Evolutionary conservation across 2,888 invertebrate species (phyloP).

Genomic region (Perizoma affinitatum): DNA sequence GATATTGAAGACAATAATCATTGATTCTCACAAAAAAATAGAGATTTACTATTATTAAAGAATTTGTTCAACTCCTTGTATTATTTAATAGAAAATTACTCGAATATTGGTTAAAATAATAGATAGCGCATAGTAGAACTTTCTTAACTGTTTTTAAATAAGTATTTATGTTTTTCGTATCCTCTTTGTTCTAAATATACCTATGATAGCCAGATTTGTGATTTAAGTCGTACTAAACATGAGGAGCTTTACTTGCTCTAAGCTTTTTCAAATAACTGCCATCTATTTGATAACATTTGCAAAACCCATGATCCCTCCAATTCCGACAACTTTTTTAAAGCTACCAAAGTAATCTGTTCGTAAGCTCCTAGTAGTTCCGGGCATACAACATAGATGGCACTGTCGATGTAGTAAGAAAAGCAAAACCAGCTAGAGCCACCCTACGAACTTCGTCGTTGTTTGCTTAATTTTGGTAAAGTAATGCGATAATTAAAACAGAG

Average conservation of each 20-base stretch:
- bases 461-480: neutral
- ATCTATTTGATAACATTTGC: neutral
- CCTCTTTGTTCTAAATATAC: too few relatives aligned
- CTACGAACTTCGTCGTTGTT: neutral
- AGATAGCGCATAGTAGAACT: too few relatives aligned
- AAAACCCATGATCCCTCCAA: neutral
- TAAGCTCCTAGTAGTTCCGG: neutral
- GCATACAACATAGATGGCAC: conserved; percentile 8
- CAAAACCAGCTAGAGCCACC: neutral
- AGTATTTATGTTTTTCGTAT: too few relatives aligned
- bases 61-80: too few relatives aligned
- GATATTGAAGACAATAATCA: too few relatives aligned
- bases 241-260: too few relatives aligned
- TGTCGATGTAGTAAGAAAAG: neutral
- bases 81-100: too few relatives aligned
- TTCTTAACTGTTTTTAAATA: too few relatives aligned
- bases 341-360: neutral
- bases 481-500: neutral
- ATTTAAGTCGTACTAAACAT: neutral
- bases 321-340: neutral
- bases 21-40: too few relatives aligned
- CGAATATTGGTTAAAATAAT: too few relatives aligned
- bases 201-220: too few relatives aligned
- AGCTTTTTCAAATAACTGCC: neutral
- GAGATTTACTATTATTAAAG: too few relatives aligned